These are phyloP conservation scores for Anolis carolinensis DNA, from an alignment of 2,113 vertebrate genomes.

Conservation along the genomic window DNA sequence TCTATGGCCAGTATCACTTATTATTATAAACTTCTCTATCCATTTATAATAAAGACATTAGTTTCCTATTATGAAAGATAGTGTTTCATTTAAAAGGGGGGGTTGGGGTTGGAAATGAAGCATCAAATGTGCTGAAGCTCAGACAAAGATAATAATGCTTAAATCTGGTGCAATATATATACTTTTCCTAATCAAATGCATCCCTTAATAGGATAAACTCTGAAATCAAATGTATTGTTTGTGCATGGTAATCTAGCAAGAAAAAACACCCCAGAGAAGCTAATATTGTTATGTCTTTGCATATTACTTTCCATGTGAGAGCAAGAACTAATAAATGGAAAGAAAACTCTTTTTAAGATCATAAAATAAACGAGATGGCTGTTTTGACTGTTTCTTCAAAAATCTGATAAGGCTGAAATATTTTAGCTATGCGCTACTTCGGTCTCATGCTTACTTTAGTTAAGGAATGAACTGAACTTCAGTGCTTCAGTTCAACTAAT, in stretches of 20 bases:
- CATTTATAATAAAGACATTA: conserved; percentile 43
- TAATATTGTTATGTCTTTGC: conserved; percentile 5
- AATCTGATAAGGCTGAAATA: not conserved
- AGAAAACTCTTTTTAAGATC: not conserved
- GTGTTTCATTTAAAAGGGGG: not conserved
- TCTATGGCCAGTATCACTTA: not conserved
- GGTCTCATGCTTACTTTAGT: not conserved
- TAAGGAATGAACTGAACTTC: not conserved
- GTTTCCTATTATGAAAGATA: conserved; percentile 49
- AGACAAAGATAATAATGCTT: conserved; percentile 48
- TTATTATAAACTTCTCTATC: not conserved
- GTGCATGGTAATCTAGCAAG: conserved; percentile 6
- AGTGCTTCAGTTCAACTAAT: not conserved
- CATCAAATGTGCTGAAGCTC: conserved; percentile 45
- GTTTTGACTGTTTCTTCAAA: not conserved
- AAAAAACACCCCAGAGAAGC: not conserved
- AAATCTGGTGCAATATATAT: conserved; percentile 36
- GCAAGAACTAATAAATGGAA: not conserved
- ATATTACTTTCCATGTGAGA: not conserved
- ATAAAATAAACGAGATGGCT: not conserved
- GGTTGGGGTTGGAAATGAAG: conserved; percentile 28
- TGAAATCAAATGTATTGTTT: conserved; percentile 34
- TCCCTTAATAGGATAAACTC: conserved; percentile 32
- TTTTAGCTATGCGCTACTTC: not conserved
- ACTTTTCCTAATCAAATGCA: conserved; percentile 40